These are phyloP conservation scores for Sycophaga agraensis DNA, from an alignment of 1,140 invertebrate species.

Conservation along the genomic window DNA sequence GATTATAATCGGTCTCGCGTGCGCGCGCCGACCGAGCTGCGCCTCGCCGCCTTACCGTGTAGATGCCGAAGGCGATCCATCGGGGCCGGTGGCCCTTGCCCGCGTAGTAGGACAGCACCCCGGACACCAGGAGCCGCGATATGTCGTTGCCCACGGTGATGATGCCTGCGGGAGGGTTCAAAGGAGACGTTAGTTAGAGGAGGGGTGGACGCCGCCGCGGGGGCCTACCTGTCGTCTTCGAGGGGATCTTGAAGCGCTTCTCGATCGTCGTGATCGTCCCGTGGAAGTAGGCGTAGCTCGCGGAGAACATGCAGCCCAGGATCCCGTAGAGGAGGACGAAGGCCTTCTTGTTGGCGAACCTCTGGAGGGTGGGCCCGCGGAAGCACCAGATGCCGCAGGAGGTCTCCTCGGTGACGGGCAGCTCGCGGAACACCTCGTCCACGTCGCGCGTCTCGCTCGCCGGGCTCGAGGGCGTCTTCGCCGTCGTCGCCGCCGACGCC, in stretches of 20 bases:
- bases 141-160: slow-evolving; percentile 73
- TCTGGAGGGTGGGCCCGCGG: slow-evolving; percentile 61
- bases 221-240: slow-evolving; percentile 71
- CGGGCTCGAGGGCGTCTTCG: slow-evolving; percentile 34
- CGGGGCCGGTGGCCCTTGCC: slow-evolving; percentile 68
- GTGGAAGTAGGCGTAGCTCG: slow-evolving; percentile 75
- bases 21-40: too few species aligned
- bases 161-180: too few species aligned
- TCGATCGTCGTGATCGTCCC: slow-evolving; percentile 79
- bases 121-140: slow-evolving; percentile 61
- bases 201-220: too few species aligned
- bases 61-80: slow-evolving; percentile 72
- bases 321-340: slow-evolving; percentile 75
- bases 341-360: slow-evolving; percentile 74
- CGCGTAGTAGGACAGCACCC: slow-evolving; percentile 69
- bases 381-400: slow-evolving; percentile 66
- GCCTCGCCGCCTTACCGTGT: slow-evolving; percentile 63
- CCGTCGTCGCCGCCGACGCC: slow-evolving; percentile 5
- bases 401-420: slow-evolving; percentile 64
- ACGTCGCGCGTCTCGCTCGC: slow-evolving; percentile 46
- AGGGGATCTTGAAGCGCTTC: slow-evolving; percentile 79
- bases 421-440: slow-evolving; percentile 57
- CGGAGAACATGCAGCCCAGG: slow-evolving; percentile 72
- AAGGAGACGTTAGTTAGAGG: too few species aligned
- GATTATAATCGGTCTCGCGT: too few species aligned